Base-by-base conservation (phyloP, 1,140 invertebrate genomes). In the Oppia nitens region DNA sequence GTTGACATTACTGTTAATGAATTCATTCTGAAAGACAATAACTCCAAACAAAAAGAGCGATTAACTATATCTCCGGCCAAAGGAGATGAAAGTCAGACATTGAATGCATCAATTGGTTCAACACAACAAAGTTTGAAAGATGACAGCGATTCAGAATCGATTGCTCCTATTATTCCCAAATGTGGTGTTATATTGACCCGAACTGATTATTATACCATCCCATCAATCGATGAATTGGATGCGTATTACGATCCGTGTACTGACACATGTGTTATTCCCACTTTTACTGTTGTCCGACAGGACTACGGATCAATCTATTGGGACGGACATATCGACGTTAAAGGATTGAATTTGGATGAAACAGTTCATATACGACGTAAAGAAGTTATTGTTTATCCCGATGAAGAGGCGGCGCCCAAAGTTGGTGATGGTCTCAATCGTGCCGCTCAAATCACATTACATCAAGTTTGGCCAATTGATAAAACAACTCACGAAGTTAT, bases 291-390 rank as follows among this genome's bases (percentile, higher is more conserved):
- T 53, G 92, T 91, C 0, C 77, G 93, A 17, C 76, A 83, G 58
- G 86, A 87, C 49, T 98, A 91, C 72, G 94, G 95, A 24, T 88
- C 85, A 71, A 84, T 98, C 0, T 87, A 79, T 68, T 98, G 90
- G 69, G 80, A 82, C 27, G 85, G 87, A 61, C 77, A 81, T 24
- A 83, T 93, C 60, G 85, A 96, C 71, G 82, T 97, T n/a, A 79
- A 83, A 24, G 83, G 83, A 9, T 66, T 97, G 20, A 87, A 96
- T 73, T 70, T 96, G 6, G 91, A 96, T 73, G 82, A 87, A 64
- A 80, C 89, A 74, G 78, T 83, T 27, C 72, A 76, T 57, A 80
- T 83, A 65, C 69, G 77, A 2, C 73, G 78, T 50, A 80, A 80
- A 63, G 79, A 82, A 68, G 74, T 83, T 3, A 74, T 73, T 29